Percentiles rank a stretch among this genome's conserved stretches.
Conservation (phyloP, 2,888 invertebrate genomes). For the Mythimna pallens region DNA sequence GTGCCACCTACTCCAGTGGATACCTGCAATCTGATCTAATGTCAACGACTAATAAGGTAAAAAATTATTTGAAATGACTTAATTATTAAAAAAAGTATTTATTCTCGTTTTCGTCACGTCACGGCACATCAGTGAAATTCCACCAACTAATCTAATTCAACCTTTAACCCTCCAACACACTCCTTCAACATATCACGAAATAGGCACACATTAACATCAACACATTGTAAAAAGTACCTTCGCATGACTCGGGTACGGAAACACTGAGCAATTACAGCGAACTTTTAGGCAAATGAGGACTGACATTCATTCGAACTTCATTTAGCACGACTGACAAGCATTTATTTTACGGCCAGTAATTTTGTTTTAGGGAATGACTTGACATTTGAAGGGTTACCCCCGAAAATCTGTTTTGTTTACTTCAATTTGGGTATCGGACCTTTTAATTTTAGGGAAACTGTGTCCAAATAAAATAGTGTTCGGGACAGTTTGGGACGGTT, state of each 20-base stretch:
- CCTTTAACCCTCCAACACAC: constrained; percentile 9
- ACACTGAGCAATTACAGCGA: constrained; percentile 59
- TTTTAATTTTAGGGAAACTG: constrained; percentile 45
- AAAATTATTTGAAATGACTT: too few species aligned
- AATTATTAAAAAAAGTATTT: neutral
- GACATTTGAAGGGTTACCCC: constrained; percentile 55
- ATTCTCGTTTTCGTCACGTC: neutral
- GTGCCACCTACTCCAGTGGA: too few species aligned
- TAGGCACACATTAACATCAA: constrained; percentile 6
- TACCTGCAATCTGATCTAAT: too few species aligned
- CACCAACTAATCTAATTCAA: neutral
- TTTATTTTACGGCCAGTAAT: constrained; percentile 59
- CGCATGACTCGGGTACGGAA: constrained; percentile 46
- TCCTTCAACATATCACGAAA: neutral
- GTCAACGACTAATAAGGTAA: too few species aligned
- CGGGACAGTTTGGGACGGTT: neutral
- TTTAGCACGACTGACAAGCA: constrained; percentile 66
- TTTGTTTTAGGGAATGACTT: constrained; percentile 51
- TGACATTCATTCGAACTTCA: constrained; percentile 72
- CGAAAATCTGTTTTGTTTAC: constrained; percentile 59
- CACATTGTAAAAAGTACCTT: constrained; percentile 52
- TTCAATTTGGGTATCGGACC: constrained; percentile 48
- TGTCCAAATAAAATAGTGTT: constrained; percentile 50
- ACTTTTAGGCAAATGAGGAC: constrained; percentile 57
- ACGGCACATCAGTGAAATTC: too few species aligned